phyloP scores from a whole-genome alignment of 2,888 invertebrate species.

The Mesoligia furuncula region DNA sequence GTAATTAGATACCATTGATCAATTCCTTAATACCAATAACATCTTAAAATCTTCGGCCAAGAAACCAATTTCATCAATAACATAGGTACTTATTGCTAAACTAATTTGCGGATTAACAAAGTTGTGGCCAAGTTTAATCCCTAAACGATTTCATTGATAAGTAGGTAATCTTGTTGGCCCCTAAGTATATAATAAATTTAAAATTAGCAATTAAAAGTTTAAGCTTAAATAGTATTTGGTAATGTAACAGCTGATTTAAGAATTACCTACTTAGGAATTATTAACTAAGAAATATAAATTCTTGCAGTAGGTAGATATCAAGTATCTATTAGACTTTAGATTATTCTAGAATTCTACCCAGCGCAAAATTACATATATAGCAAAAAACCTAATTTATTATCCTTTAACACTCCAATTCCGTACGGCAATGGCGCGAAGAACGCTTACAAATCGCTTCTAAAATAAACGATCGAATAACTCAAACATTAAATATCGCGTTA shows the following conservation, averaged over 20 bases:
- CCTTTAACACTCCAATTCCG: slow-evolving; percentile 11
- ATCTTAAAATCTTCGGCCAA: background rate
- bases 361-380: background rate
- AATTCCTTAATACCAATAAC: background rate
- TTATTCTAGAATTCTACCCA: background rate
- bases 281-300: background rate
- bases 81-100: background rate
- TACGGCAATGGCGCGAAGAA: slow-evolving; percentile 4
- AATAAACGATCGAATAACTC: slow-evolving; percentile 41
- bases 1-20: background rate
- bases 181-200: background rate
- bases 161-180: background rate
- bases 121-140: slow-evolving; percentile 6
- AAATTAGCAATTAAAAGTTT: background rate
- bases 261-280: background rate
- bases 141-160: slow-evolving; percentile 11
- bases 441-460: slow-evolving; percentile 38
- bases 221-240: background rate
- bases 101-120: slow-evolving; percentile 19
- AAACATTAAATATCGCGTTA: slow-evolving; percentile 16
- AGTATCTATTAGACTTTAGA: too few relatives aligned
- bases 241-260: background rate
- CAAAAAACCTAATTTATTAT: background rate
- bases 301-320: too few relatives aligned
- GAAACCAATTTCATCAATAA: background rate